Base-by-base conservation (phyloP, 2,888 invertebrate species). In the Heliconius charithonia region DNA sequence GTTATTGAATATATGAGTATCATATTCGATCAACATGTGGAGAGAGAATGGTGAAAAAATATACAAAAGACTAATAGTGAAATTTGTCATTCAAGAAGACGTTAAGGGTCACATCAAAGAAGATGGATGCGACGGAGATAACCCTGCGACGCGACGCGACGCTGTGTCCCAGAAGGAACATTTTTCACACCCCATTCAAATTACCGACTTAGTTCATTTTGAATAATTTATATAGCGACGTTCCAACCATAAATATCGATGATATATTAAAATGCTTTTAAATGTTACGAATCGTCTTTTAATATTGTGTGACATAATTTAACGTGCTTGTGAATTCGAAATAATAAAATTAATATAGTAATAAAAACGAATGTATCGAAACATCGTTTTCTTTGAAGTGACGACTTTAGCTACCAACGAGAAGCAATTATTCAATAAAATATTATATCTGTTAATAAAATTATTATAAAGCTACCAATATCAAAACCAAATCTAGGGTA, bases 151-250 rank as follows among this genome's bases (percentile, higher is more conserved):
- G 72, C 77, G 79, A 71, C 70, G 73, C 70, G 62, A 63, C 74
- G 62, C 63, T 62, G 70, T 67, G 71, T 78, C 81, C 76, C 80
- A 59, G 51, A 78, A 82, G 84, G 83, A 82, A 86, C 86, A 87
- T 89, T 90, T 90, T 88, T 88, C 87, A 87, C 85, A 77, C 77
- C 77, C 72, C 85, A 85, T 84, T 84, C 83, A 89, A 90, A 89
- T 89, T 87, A 87, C 86, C 83, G 84, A 83, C 85, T 86, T 85
- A 88, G 79, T 88, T 87, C 85, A 88, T 87, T 88, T 83, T 87
- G 87, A 89, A 89, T 90, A 86, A 83, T 84, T 84, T 84, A 83
- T 86, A 84, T 77, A 70, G 79, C 82, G 77, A 77, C 81, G 82
- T 79, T 75, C 80, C 82, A 37, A 71, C 71, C 74, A 65, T 80